These are phyloP conservation scores for Mystacornis crossleyi DNA, from an alignment of 2,113 vertebrate species.

Conservation along the genomic window DNA sequence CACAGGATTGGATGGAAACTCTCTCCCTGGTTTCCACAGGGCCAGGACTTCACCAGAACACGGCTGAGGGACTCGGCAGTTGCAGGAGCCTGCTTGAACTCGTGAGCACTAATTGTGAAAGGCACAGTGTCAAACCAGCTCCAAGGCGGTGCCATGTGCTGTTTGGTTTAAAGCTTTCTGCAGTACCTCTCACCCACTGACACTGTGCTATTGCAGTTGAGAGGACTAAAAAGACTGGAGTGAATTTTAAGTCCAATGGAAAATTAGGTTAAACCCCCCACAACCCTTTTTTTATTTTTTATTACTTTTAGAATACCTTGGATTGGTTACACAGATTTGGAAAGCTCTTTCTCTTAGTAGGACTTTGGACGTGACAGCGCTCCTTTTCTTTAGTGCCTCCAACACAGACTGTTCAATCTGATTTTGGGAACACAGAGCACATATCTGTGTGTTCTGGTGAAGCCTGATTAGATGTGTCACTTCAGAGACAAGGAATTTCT, in stretches of 20 bases:
- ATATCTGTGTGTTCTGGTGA: not conserved
- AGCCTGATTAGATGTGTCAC: not conserved
- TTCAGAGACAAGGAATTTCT: constrained; percentile 20
- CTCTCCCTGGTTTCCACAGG: not conserved
- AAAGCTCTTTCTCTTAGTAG: not conserved
- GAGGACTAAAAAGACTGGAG: not conserved
- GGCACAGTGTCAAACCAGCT: not conserved
- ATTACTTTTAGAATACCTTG: not conserved
- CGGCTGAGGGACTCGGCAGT: not conserved
- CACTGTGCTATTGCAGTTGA: not conserved
- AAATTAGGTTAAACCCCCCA: not conserved
- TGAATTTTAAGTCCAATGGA: not conserved
- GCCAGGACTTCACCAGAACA: not conserved
- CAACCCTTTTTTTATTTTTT: not conserved
- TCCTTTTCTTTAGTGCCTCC: not conserved
- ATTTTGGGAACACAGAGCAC: not conserved
- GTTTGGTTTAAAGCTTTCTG: not conserved
- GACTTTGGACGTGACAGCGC: not conserved
- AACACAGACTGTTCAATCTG: not conserved
- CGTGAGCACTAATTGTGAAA: not conserved
- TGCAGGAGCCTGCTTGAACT: not conserved
- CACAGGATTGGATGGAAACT: not conserved
- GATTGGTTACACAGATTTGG: not conserved
- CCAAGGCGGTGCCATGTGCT: not conserved
- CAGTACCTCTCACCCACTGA: not conserved